A percentile compares a stretch with the other conserved stretches of the same genome.
Evolutionary conservation across 2,113 vertebrate species (phyloP).

Genomic region (Stegostoma tigrinum): DNA sequence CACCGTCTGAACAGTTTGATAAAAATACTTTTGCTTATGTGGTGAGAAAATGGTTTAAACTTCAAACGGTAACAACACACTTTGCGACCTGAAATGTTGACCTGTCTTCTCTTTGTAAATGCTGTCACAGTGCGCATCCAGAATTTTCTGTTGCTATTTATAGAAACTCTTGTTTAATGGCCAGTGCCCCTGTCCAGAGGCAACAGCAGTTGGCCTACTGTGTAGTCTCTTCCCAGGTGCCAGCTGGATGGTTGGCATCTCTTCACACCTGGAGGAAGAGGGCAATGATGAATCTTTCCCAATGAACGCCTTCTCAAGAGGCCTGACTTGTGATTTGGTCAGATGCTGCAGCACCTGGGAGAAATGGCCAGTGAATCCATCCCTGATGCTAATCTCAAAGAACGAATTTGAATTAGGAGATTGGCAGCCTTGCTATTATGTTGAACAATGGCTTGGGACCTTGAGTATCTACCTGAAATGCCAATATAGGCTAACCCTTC

Average conservation of each 20-base stretch:
- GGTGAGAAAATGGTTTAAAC: background rate
- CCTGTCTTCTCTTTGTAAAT: background rate
- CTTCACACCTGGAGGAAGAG: background rate
- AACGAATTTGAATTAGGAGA: background rate
- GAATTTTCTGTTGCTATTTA: background rate
- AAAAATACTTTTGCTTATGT: no score
- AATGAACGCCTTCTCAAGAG: background rate
- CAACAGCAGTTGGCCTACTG: background rate
- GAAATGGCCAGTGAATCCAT: background rate
- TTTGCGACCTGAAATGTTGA: background rate
- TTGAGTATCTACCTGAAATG: background rate
- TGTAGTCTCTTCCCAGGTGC: background rate
- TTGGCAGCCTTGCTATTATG: background rate
- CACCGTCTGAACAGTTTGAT: no score
- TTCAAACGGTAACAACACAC: background rate
- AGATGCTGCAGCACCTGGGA: background rate
- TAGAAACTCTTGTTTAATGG: background rate
- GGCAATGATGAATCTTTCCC: background rate
- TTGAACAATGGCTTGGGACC: background rate
- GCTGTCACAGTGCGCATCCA: background rate
- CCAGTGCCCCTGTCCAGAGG: background rate
- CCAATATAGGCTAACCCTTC: background rate
- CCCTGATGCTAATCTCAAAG: background rate
- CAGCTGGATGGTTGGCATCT: background rate
- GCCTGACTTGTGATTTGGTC: background rate